phyloP scores from a whole-genome alignment of 2,113 vertebrate species.

The Globicephala melas region DNA sequence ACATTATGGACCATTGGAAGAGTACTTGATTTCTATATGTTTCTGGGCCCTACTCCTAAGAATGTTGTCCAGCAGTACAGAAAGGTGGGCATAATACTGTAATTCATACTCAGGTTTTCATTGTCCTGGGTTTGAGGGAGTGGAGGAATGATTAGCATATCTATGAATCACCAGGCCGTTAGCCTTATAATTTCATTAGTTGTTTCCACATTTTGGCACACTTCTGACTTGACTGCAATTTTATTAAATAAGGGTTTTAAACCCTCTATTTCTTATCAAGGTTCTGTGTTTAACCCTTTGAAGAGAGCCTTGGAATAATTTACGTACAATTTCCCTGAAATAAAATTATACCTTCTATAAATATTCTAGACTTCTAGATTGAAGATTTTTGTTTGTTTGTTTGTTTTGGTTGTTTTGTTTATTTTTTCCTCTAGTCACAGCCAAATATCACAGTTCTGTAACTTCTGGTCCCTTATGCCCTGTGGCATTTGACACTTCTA shows the following conservation, averaged over 20 bases:
- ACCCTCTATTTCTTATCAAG: neutral
- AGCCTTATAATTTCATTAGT: neutral
- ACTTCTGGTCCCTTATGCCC: neutral
- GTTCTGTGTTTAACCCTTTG: neutral
- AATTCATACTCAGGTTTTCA: neutral
- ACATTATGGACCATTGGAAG: conserved; percentile 74
- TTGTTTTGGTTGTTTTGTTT: neutral
- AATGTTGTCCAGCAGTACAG: conserved; percentile 88
- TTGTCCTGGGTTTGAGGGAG: neutral
- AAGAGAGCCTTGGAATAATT: neutral
- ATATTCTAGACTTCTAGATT: neutral
- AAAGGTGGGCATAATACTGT: conserved; percentile 75
- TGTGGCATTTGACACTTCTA: neutral
- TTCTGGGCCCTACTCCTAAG: conserved; percentile 89
- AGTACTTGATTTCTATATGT: conserved; percentile 86
- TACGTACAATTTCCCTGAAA: neutral
- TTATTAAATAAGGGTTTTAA: neutral
- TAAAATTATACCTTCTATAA: neutral
- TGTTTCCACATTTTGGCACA: neutral
- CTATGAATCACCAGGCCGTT: neutral
- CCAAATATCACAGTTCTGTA: neutral
- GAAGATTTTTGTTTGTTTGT: neutral
- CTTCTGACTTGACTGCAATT: neutral
- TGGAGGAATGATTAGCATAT: neutral
- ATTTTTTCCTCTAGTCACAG: neutral